Evolutionary conservation across 2,888 invertebrate species (phyloP), one percentile per base, ranked within the genome.

Genomic region (Gasteruption jaculator): DNA sequence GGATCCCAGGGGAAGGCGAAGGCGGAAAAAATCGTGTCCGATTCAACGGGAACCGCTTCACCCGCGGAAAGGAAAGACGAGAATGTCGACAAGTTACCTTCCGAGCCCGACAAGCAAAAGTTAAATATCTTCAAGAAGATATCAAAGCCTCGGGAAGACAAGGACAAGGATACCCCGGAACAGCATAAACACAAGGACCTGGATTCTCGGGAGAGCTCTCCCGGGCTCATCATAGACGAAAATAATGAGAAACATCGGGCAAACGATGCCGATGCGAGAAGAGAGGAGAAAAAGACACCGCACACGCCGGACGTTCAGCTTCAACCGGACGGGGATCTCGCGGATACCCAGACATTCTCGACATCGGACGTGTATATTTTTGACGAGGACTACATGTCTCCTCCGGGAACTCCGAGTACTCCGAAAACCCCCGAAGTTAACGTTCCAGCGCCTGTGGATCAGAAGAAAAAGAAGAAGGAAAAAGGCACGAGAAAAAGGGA

Each of bases 51-150:
- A 2, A 49, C 43, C 33, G 15, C 33, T 1, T 40, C 50, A 2
- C 27, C 52, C 1, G 52, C 71, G 47, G 76, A 76, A 53, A 74
- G 74, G 38, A 79, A 76, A 48, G 77, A 78, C 55, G 69, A 76
- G 26, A 60, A 73, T 45, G 71, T 77, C 18, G 76, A 76, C 55
- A 89, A 85, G 71, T 66, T 90, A 41, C 79, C 82, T 4, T 83
- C 82, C 8, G 89, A 89, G 70, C 88, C 88, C 0, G 87, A 90
- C 65, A 85, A 85, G 70, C 86, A 84, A 68, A 91, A 91, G 66
- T 74, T 89, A 26, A 90, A 88, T 73, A 88, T 91, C 63, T 86
- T 91, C 62, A 91, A 89, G 66, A 88, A 89, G 72, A 87, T 91
- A 66, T 83, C 89, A 45, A 75, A 76, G 50, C 63, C 73, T 1